phyloP scores from a whole-genome alignment of 2,888 invertebrate genomes.

The Timema podura region DNA sequence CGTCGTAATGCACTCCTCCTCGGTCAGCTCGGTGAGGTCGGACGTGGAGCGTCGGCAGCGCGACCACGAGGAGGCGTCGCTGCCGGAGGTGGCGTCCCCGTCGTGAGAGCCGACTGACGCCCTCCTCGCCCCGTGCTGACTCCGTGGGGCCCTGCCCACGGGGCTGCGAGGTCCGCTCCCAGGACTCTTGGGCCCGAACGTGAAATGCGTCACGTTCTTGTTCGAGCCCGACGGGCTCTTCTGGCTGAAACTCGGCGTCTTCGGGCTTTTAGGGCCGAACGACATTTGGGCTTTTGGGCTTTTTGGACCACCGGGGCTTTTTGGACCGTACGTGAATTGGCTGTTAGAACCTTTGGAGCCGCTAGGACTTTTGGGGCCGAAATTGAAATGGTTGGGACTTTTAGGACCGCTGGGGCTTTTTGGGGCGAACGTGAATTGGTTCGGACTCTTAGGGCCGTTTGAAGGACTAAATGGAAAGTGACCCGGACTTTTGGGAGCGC shows the following conservation, averaged over 20 bases:
- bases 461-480: slow-evolving; percentile 21
- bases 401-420: not conserved
- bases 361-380: slow-evolving; percentile 20
- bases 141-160: not conserved
- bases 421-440: slow-evolving; percentile 20
- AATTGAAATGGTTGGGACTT: slow-evolving; percentile 9
- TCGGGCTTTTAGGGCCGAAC: not conserved
- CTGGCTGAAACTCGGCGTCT: not conserved
- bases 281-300: slow-evolving; percentile 31
- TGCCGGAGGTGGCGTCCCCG: not conserved
- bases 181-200: slow-evolving; percentile 21
- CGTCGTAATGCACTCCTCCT: slow-evolving; percentile 48
- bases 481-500: slow-evolving; percentile 38
- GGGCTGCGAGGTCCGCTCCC: slow-evolving; percentile 9
- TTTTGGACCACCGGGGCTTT: not conserved
- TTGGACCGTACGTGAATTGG: slow-evolving; percentile 7
- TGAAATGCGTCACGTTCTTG: not conserved
- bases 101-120: slow-evolving; percentile 14
- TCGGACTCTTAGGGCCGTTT: slow-evolving; percentile 10
- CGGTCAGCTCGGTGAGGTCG: slow-evolving; percentile 62
- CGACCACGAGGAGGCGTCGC: slow-evolving; percentile 18
- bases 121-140: not conserved
- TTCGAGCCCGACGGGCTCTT: not conserved
- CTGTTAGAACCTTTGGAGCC: not conserved
- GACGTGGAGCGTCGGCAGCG: slow-evolving; percentile 53